Conservation (phyloP, 2,113 vertebrate genomes). For the Euleptes europaea region DNA sequence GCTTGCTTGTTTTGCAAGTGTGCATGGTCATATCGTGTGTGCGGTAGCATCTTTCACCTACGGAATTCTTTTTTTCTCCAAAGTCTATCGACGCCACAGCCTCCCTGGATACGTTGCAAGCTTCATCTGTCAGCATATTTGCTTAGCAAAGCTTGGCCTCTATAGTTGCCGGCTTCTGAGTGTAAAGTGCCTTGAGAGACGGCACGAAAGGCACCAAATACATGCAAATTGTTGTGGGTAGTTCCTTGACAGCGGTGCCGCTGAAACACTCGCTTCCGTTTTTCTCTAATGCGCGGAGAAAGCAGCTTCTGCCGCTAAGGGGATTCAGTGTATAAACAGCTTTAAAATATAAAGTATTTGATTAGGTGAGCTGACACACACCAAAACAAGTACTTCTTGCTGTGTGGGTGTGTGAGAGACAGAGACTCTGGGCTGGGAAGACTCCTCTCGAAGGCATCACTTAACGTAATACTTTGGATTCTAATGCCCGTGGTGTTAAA, state of each 20-base stretch:
- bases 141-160: conserved; percentile 59
- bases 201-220: conserved; percentile 50
- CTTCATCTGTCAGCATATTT: conserved; percentile 53
- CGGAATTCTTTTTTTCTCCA: conserved; percentile 16
- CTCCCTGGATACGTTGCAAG: conserved; percentile 55
- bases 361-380: conserved; percentile 13
- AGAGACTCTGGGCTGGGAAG: neutral
- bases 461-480: neutral
- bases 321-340: conserved; percentile 42
- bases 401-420: neutral
- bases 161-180: conserved; percentile 60
- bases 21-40: neutral
- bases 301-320: conserved; percentile 26
- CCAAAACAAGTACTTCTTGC: conserved; percentile 18
- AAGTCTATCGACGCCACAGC: conserved; percentile 55
- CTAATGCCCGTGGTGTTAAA: neutral
- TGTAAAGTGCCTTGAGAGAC: conserved; percentile 53
- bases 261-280: conserved; percentile 55
- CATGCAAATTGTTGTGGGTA: conserved; percentile 51
- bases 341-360: conserved; percentile 41
- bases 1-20: neutral
- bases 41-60: conserved; percentile 24
- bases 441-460: conserved; percentile 6
- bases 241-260: conserved; percentile 46
- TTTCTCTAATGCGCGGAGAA: conserved; percentile 41